phyloP scores from a whole-genome alignment of 2,113 vertebrate genomes.

The Gracilinanus agilis region DNA sequence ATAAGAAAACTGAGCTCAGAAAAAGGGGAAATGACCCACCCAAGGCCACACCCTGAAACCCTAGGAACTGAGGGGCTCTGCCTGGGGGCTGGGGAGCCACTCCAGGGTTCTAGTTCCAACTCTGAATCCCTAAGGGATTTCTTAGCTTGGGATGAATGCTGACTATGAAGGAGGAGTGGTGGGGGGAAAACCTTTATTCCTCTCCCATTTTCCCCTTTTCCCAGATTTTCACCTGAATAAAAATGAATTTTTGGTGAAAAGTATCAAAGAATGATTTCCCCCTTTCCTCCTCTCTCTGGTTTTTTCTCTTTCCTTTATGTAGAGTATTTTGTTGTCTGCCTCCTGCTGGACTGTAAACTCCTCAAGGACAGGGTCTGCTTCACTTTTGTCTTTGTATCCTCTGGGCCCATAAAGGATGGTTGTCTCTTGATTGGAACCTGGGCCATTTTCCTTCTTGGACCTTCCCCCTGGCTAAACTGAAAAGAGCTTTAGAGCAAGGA shows the following conservation, averaged over 20 bases:
- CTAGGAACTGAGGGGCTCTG: constrained; percentile 9
- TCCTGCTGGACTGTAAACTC: background rate
- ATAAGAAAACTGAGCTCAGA: constrained; percentile 1
- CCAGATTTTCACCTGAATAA: too few species aligned
- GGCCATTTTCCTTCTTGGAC: background rate
- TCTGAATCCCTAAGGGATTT: background rate
- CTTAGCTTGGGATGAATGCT: constrained; percentile 17
- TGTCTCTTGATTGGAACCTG: background rate
- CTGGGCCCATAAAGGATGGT: background rate
- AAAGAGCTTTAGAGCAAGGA: background rate
- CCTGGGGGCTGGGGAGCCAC: background rate
- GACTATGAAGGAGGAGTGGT: background rate
- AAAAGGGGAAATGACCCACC: background rate
- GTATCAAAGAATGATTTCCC: too few species aligned
- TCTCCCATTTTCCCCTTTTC: background rate
- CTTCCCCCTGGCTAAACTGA: background rate
- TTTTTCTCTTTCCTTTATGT: background rate
- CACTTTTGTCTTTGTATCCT: background rate
- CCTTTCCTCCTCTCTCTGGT: too few species aligned
- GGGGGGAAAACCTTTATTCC: background rate
- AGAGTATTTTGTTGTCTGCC: background rate
- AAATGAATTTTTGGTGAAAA: too few species aligned
- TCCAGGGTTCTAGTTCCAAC: constrained; percentile 8
- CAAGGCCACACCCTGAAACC: background rate
- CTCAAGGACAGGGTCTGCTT: background rate